Conservation (phyloP, 2,113 vertebrate genomes). For the Rhinolophus sinicus region DNA sequence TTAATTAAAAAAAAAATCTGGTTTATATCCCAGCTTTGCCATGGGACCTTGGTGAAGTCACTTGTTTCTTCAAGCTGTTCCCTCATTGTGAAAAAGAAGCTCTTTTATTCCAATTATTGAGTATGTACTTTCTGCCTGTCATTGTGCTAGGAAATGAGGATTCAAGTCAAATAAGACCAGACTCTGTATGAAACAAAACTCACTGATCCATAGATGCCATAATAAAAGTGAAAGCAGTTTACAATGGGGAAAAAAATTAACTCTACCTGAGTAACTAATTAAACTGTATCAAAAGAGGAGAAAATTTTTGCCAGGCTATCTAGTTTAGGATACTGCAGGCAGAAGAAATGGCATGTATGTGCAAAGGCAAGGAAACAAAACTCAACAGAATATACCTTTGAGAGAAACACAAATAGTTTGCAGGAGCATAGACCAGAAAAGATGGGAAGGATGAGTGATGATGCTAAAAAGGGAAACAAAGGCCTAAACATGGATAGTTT, state of each 20-base stretch:
- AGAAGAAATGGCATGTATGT: neutral
- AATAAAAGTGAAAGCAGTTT: neutral
- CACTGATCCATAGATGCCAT: neutral
- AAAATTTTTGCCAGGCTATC: neutral
- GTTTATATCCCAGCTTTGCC: neutral
- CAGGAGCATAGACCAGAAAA: neutral
- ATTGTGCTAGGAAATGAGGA: neutral
- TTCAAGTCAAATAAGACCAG: neutral
- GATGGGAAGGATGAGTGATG: neutral
- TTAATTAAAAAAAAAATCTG: neutral
- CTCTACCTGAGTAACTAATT: neutral
- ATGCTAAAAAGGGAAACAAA: neutral
- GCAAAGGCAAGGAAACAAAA: conserved; percentile 38
- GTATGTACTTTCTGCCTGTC: neutral
- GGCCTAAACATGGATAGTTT: neutral
- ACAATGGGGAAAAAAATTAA: neutral
- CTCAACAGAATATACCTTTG: neutral
- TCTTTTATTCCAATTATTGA: conserved; percentile 6
- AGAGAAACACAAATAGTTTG: neutral
- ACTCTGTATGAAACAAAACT: neutral
- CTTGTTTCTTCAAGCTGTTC: neutral
- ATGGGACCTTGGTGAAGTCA: neutral
- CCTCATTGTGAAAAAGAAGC: neutral
- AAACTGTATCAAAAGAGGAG: neutral
- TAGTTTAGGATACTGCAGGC: neutral